phyloP scores from a whole-genome alignment of 2,797 vertebrate species.

The Anolis apletophallus region DNA sequence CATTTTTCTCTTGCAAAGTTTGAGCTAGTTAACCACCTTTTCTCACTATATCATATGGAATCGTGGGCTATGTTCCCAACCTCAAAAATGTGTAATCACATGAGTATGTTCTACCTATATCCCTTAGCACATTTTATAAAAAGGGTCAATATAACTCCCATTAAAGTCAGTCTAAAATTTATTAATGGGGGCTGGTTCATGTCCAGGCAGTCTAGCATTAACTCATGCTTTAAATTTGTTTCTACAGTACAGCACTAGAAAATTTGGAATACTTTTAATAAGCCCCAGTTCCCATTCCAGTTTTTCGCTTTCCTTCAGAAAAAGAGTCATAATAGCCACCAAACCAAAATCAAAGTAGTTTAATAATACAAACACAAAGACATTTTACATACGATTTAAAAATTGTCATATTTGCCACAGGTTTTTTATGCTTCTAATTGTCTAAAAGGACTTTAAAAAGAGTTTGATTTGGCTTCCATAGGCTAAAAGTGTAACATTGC shows the following conservation, averaged over 20 bases:
- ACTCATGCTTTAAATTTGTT: constrained; percentile 10
- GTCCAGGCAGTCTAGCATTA: constrained; percentile 11
- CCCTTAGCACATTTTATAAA: neutral
- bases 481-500: neutral
- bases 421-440: neutral
- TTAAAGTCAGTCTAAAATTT: constrained; percentile 49
- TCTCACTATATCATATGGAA: neutral
- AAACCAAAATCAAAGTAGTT: neutral
- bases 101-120: constrained; percentile 2
- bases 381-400: neutral
- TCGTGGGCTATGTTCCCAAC: constrained; percentile 26
- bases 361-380: neutral
- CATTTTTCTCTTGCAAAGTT: constrained; percentile 16
- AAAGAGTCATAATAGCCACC: neutral
- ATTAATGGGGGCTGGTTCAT: constrained; percentile 48
- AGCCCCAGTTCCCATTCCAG: neutral
- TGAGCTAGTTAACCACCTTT: constrained; percentile 18
- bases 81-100: constrained; percentile 42
- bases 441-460: neutral
- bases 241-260: neutral
- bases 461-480: neutral
- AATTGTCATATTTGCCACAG: neutral
- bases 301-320: neutral
- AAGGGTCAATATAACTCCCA: constrained; percentile 1
- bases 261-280: neutral